Evolutionary conservation across 2,888 invertebrate species (phyloP), one percentile per base, ranked within the genome.

Genomic region (Orthosia incerta): DNA sequence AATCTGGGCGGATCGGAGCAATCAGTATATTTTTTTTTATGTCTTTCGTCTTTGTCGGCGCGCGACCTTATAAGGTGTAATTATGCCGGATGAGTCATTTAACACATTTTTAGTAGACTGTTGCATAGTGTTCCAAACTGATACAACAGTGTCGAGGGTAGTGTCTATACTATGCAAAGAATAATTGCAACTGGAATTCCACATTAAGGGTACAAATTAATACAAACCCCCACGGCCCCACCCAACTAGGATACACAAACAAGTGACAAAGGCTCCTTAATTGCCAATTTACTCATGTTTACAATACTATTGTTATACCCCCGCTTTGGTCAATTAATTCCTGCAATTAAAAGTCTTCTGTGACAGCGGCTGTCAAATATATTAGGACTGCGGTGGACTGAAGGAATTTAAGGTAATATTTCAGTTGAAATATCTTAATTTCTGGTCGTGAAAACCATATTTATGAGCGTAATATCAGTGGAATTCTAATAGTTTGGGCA

Each of bases 271-370:
- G 86, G 87, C 84, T 73, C 71, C 82, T 84, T 90, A 90, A 91
- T 91, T 91, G 89, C 72, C 90, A 91, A 91, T 91, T 91, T 88
- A 87, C 86, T 88, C 82, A 86, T 90, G 88, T 91, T 88, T 84
- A 88, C 89, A 87, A 86, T 85, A 86, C 80, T 85, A 87, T 88
- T 90, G 87, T 89, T 84, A 74, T 76, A 86, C 71, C 72, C 64
- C 53, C 51, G 59, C 82, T 72, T 78, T 63, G 86, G 84, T 88
- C 89, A 88, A 91, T 89, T 90, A 87, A 88, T 86, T 88, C 84
- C 85, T 83, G 81, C 82, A 84, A 87, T 88, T 87, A 86, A 87
- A 77, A 80, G 57, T 72, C 63, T 57, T 55, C 69, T 60, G 65
- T 64, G 74, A 74, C 80, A 68, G 64, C 50, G 31, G 59, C 68